A percentile compares a stretch with the other conserved stretches of the same genome.
These are phyloP conservation scores for Sycobia sp. DNA, from an alignment of 1,140 invertebrate genomes.

Conservation along the genomic window DNA sequence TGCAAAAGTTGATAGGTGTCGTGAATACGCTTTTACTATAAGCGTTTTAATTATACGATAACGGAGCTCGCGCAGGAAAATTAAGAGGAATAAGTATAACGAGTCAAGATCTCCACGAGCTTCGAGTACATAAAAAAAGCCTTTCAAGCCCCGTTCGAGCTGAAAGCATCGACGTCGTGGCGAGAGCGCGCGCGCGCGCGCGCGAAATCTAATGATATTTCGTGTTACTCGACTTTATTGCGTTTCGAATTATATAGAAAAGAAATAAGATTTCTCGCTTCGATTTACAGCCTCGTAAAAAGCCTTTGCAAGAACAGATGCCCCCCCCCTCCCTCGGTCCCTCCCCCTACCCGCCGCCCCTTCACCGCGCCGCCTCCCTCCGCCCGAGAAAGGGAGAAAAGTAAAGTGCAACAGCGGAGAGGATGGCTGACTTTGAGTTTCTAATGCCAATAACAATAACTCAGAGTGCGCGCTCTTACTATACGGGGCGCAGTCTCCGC, in stretches of 20 bases:
- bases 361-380: no score
- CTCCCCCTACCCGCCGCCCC: no score
- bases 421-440: slow-evolving; percentile 13
- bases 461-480: not conserved
- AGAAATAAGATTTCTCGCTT: slow-evolving; percentile 25
- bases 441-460: slow-evolving; percentile 31
- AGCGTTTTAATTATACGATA: no score
- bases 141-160: no score
- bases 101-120: no score
- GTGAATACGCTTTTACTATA: no score
- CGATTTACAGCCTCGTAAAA: slow-evolving; percentile 34
- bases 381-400: not conserved
- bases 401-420: slow-evolving; percentile 8
- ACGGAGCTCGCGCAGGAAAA: no score
- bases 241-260: slow-evolving; percentile 24
- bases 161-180: no score
- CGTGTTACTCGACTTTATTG: slow-evolving; percentile 9
- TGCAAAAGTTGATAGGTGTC: no score
- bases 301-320: slow-evolving; percentile 30
- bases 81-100: no score
- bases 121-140: no score
- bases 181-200: not conserved
- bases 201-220: not conserved
- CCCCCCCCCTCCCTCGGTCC: no score
- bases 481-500: slow-evolving; percentile 20